Evolutionary conservation across 2,888 invertebrate species (phyloP).

Genomic region (Andrena trimmerana): DNA sequence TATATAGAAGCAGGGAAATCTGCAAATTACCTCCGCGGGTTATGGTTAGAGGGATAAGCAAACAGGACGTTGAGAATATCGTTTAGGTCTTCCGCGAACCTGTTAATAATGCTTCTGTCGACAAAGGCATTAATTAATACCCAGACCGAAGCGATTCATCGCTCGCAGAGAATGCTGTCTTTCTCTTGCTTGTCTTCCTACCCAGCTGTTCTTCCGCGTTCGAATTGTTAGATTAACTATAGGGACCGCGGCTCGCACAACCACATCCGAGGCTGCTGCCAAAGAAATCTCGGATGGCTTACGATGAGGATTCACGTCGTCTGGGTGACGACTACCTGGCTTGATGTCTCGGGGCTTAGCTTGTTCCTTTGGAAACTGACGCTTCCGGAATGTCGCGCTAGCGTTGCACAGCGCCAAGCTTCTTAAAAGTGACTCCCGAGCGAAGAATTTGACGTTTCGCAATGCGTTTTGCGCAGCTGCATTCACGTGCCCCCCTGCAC

Average conservation of each 20-base stretch:
- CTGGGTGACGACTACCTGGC: constrained; percentile 32
- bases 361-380: constrained; percentile 22
- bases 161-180: background rate
- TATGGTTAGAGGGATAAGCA: background rate
- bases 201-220: constrained; percentile 11
- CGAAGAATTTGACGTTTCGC: constrained; percentile 28
- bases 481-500: background rate
- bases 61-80: constrained; percentile 8
- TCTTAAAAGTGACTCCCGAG: constrained; percentile 10
- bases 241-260: background rate
- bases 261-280: constrained; percentile 43
- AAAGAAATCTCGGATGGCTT: constrained; percentile 48
- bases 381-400: constrained; percentile 43
- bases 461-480: constrained; percentile 41
- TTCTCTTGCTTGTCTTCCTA: constrained; percentile 9
- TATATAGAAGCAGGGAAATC: background rate
- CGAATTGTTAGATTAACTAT: constrained; percentile 34
- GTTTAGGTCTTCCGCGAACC: background rate
- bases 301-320: constrained; percentile 41
- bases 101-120: constrained; percentile 19
- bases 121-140: constrained; percentile 21
- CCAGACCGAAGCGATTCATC: background rate
- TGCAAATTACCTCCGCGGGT: background rate
- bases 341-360: background rate
- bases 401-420: constrained; percentile 17